Conservation (phyloP, 2,797 vertebrate genomes). For the Pseudopleuronectes americanus region DNA sequence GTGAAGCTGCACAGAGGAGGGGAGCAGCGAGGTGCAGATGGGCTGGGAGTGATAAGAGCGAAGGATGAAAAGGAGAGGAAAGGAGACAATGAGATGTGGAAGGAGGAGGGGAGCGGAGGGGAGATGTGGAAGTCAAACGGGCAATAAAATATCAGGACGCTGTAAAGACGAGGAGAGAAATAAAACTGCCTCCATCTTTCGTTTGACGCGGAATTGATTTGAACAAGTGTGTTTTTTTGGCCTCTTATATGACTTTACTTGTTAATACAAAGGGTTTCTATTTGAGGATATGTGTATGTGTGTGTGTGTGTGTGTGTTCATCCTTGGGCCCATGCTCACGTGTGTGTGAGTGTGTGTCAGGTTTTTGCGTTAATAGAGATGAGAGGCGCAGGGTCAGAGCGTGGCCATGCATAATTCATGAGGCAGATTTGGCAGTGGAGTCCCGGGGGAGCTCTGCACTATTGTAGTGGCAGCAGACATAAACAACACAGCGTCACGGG, state of each 20-base stretch:
- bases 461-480: conserved; percentile 84
- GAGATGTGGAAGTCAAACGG: conserved; percentile 63
- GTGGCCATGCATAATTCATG: conserved; percentile 84
- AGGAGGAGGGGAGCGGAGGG: conserved; percentile 49
- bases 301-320: background rate
- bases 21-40: conserved; percentile 71
- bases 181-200: conserved; percentile 41
- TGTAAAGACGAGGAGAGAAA: conserved; percentile 51
- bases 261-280: conserved; percentile 41
- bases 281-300: conserved; percentile 15
- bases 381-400: conserved; percentile 81
- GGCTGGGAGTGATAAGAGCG: conserved; percentile 74
- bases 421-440: conserved; percentile 81
- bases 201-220: conserved; percentile 29
- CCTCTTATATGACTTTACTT: conserved; percentile 48
- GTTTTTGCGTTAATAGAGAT: conserved; percentile 83
- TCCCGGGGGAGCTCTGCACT: conserved; percentile 77
- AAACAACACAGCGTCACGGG: conserved; percentile 81
- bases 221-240: conserved; percentile 34
- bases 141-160: conserved; percentile 68
- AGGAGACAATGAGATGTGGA: conserved; percentile 68
- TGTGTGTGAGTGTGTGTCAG: conserved; percentile 61
- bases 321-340: conserved; percentile 4
- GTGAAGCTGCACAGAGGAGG: conserved; percentile 41
- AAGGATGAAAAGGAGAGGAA: conserved; percentile 67